phyloP scores from a whole-genome alignment of 2,113 vertebrate genomes.

The Pycnonotus jocosus region DNA sequence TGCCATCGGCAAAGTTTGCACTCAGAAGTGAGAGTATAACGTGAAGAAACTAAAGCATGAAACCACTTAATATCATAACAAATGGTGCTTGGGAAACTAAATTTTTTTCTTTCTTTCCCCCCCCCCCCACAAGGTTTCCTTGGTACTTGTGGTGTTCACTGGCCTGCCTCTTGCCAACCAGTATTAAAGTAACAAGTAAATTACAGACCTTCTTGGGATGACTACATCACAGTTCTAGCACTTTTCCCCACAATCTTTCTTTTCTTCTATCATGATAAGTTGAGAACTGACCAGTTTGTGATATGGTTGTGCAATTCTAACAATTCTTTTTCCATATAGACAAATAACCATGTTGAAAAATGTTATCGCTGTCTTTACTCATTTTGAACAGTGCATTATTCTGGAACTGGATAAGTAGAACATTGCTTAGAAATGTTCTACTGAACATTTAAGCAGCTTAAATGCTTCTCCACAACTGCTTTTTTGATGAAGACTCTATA shows the following conservation, averaged over 20 bases:
- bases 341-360: neutral
- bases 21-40: conserved; percentile 55
- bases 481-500: neutral
- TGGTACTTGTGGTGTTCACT: neutral
- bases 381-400: neutral
- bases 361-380: neutral
- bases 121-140: neutral
- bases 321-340: neutral
- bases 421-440: neutral
- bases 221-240: neutral
- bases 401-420: neutral
- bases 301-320: neutral
- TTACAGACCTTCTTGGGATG: neutral
- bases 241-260: neutral
- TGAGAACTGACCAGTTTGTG: neutral
- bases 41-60: conserved; percentile 51
- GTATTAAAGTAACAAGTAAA: neutral
- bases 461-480: neutral
- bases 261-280: neutral
- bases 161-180: neutral
- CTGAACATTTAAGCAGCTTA: too few species aligned
- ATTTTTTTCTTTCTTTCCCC: neutral
- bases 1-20: conserved; percentile 62
- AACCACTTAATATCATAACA: conserved; percentile 22
- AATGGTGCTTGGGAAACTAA: neutral